These are phyloP conservation scores for Ivindomyrus marchei DNA, from an alignment of 2,113 vertebrate species.

Conservation along the genomic window DNA sequence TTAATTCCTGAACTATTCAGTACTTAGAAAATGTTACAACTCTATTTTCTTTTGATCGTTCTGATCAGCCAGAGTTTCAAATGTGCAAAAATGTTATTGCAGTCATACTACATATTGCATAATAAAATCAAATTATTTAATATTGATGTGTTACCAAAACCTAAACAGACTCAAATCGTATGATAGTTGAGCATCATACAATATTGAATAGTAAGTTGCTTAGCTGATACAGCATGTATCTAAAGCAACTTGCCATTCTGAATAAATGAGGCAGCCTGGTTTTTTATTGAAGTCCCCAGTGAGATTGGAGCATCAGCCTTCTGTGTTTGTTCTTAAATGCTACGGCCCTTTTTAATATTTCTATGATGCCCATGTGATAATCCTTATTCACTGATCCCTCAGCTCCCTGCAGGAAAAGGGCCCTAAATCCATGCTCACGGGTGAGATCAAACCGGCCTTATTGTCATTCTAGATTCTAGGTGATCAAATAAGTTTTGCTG, in stretches of 20 bases:
- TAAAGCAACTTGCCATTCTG: background rate
- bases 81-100: background rate
- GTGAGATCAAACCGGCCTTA: background rate
- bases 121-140: background rate
- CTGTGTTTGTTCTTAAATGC: background rate
- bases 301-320: background rate
- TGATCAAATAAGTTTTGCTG: background rate
- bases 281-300: background rate
- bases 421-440: background rate
- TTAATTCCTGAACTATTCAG: background rate
- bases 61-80: background rate
- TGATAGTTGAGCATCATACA: background rate
- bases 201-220: background rate
- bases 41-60: background rate
- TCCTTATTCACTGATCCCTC: background rate
- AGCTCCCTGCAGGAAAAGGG: background rate
- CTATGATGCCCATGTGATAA: background rate
- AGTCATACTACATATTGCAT: background rate
- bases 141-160: background rate
- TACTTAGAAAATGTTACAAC: background rate
- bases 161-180: background rate
- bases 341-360: background rate
- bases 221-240: background rate
- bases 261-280: background rate
- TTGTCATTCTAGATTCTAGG: background rate